phyloP scores from a whole-genome alignment of 2,888 invertebrate species.

The Oscheius sp. region DNA sequence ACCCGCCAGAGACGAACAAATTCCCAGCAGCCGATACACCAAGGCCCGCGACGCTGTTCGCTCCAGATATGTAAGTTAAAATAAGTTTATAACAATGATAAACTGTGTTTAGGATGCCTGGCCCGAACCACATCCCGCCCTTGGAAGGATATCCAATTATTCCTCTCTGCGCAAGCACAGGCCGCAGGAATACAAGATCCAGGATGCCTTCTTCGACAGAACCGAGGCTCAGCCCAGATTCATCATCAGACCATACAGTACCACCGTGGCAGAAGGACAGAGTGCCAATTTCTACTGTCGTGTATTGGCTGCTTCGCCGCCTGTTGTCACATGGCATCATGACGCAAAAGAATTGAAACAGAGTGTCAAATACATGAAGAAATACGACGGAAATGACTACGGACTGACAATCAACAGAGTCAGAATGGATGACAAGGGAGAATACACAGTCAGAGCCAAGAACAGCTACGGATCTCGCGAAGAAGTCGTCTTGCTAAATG shows the following conservation, averaged over 20 bases:
- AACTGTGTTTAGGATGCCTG: constrained; percentile 74
- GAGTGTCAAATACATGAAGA: constrained; percentile 98
- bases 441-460: constrained; percentile 83
- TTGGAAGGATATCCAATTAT: constrained; percentile 96
- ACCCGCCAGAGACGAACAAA: constrained; percentile 77
- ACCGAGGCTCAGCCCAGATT: constrained; percentile 95
- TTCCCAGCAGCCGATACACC: constrained; percentile 87
- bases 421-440: constrained; percentile 80
- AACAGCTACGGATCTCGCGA: constrained; percentile 95
- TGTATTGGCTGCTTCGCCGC: constrained; percentile 90
- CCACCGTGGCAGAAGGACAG: constrained; percentile 83
- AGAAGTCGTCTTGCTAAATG: constrained; percentile 94
- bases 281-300: constrained; percentile 96
- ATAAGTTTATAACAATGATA: not conserved
- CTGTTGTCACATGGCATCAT: constrained; percentile 94
- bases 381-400: constrained; percentile 94
- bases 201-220: constrained; percentile 82
- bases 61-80: constrained; percentile 77
- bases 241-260: constrained; percentile 95
- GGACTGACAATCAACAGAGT: constrained; percentile 96
- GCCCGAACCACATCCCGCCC: constrained; percentile 84
- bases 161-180: constrained; percentile 93
- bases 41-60: constrained; percentile 88
- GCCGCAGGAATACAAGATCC: constrained; percentile 91
- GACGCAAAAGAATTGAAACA: constrained; percentile 92